Evolutionary conservation across 2,113 vertebrate genomes (phyloP).

Genomic region (Physeter macrocephalus): DNA sequence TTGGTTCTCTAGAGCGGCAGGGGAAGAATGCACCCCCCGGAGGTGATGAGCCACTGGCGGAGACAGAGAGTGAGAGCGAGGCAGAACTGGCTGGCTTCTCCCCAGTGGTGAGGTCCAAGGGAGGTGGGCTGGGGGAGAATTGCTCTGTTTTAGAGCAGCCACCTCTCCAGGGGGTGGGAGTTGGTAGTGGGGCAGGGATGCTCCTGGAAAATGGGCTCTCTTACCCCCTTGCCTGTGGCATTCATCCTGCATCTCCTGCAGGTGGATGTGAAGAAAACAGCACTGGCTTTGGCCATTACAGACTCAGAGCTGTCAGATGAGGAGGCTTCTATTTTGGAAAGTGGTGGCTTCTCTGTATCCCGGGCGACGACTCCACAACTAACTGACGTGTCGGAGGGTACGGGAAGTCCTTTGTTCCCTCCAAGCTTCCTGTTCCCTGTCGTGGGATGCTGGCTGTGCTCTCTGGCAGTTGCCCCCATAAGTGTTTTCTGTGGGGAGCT

Average conservation of each 20-base stretch:
- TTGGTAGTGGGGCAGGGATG: no score
- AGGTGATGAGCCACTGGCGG: conserved; percentile 90
- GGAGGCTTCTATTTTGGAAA: conserved; percentile 97
- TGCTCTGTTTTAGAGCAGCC: neutral
- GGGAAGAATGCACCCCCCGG: conserved; percentile 88
- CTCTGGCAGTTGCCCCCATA: neutral
- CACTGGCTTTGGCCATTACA: conserved; percentile 96
- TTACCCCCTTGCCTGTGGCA: neutral
- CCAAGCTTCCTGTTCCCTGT: neutral
- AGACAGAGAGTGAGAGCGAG: conserved; percentile 97
- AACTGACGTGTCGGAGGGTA: conserved; percentile 95
- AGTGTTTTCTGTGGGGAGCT: neutral
- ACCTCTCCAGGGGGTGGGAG: neutral
- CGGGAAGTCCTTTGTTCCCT: neutral
- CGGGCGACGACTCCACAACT: conserved; percentile 97
- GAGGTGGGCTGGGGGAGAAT: neutral
- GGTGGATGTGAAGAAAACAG: conserved; percentile 92
- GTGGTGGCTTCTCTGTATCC: conserved; percentile 96
- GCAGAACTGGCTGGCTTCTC: conserved; percentile 96
- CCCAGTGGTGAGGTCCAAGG: conserved; percentile 86
- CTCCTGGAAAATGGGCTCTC: neutral
- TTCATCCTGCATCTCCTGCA: conserved; percentile 60
- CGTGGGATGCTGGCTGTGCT: neutral
- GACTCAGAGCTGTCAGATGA: conserved; percentile 98
- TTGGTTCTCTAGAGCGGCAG: conserved; percentile 78